Evolutionary conservation across 2,888 invertebrate genomes (phyloP).

Genomic region (Toxonevra muliebris): DNA sequence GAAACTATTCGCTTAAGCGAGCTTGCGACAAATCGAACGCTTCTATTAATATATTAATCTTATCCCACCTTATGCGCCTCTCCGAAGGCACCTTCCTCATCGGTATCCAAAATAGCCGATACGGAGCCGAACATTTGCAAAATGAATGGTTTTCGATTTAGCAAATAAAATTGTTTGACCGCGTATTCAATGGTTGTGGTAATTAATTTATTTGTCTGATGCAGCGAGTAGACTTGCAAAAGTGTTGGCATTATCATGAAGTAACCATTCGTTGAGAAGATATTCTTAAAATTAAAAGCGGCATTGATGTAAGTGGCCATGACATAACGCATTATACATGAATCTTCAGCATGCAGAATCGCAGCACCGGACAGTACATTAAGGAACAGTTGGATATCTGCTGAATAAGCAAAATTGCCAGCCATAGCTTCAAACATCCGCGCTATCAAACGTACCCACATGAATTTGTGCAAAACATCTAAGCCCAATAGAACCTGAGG

Average conservation of each 20-base stretch:
- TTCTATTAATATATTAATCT: no score
- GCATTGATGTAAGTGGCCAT: constrained; percentile 98
- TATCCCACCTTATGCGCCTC: constrained; percentile 95
- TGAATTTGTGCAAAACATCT: constrained; percentile 97
- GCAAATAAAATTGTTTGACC: constrained; percentile 96
- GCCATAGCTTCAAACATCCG: constrained; percentile 99
- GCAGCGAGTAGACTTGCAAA: constrained; percentile 95
- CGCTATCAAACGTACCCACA: constrained; percentile 96
- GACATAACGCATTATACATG: constrained; percentile 92
- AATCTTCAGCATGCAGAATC: constrained; percentile 96
- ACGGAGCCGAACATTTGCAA: constrained; percentile 99
- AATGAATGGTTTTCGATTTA: constrained; percentile 98
- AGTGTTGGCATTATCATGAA: constrained; percentile 97
- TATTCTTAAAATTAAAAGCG: constrained; percentile 97
- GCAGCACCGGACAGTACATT: constrained; percentile 97
- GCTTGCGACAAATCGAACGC: no score
- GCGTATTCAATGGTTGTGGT: constrained; percentile 97
- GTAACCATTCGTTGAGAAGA: constrained; percentile 98
- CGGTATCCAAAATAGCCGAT: constrained; percentile 93
- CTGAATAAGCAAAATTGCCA: constrained; percentile 94
- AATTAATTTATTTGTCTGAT: constrained; percentile 95
- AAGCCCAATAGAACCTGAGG: constrained; percentile 83
- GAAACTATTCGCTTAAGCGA: no score
- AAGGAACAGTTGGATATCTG: constrained; percentile 96
- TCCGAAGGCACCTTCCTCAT: constrained; percentile 85